Conservation (phyloP, 1,140 invertebrate species). For the Maconellicoccus hirsutus region DNA sequence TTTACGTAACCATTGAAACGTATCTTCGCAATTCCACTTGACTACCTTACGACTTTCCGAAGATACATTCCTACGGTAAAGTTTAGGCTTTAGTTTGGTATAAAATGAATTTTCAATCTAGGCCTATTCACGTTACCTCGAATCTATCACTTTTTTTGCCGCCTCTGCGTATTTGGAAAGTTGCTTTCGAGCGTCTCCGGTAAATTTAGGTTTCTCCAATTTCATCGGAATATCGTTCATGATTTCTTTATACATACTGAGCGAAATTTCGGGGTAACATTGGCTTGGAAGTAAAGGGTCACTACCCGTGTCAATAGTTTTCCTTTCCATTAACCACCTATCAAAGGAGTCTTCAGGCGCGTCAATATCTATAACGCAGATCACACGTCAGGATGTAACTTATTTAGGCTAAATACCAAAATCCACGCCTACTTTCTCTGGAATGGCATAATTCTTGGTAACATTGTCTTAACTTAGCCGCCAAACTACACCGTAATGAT, state of each 20-base stretch:
- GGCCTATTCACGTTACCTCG: conserved; percentile 38
- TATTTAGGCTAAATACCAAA: background rate
- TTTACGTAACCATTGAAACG: conserved; percentile 86
- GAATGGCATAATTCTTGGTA: conserved; percentile 91
- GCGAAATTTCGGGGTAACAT: conserved; percentile 83
- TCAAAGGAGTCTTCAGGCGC: conserved; percentile 93
- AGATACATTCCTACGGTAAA: conserved; percentile 58
- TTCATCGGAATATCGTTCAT: conserved; percentile 98
- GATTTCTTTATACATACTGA: conserved; percentile 92
- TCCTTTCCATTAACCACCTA: conserved; percentile 89
- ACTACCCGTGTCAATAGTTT: conserved; percentile 74
- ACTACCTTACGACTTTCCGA: conserved; percentile 91
- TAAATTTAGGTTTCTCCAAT: conserved; percentile 85
- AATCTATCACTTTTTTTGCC: conserved; percentile 93
- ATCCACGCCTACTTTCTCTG: conserved; percentile 51
- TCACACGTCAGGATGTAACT: background rate
- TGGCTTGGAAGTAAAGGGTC: conserved; percentile 83
- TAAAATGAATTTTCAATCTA: background rate
- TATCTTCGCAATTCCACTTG: conserved; percentile 97
- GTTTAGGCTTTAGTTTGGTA: background rate
- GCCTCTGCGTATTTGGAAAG: conserved; percentile 89
- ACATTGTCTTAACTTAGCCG: conserved; percentile 72
- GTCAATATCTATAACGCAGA: conserved; percentile 55
- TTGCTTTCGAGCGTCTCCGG: conserved; percentile 91
- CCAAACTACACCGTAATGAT: conserved; percentile 59